These are phyloP conservation scores for Macroglossus sobrinus DNA, from an alignment of 2,113 vertebrate genomes.

Conservation along the genomic window DNA sequence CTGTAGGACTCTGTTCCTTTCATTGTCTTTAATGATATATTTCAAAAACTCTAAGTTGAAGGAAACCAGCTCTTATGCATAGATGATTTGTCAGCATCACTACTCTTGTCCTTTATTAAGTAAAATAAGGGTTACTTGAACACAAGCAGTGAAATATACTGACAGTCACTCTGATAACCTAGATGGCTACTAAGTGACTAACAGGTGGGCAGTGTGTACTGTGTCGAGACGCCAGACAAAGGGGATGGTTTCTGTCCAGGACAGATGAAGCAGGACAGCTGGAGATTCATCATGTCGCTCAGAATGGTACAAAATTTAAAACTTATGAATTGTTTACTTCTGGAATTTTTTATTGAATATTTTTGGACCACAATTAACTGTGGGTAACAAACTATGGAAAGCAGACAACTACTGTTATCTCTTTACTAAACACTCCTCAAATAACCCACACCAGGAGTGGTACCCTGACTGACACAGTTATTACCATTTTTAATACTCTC, in stretches of 20 bases:
- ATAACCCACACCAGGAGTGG: rapidly evolving
- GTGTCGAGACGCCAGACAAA: neutral
- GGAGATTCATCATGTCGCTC: neutral
- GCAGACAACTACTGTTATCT: no score
- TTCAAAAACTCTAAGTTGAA: neutral
- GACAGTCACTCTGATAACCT: neutral
- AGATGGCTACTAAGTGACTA: neutral
- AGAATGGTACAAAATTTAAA: no score
- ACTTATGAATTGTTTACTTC: neutral
- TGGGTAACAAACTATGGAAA: neutral
- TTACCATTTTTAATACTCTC: neutral
- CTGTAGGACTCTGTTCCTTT: neutral
- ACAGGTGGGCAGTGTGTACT: neutral
- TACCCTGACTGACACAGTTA: neutral
- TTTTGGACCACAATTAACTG: neutral
- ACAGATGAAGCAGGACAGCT: neutral
- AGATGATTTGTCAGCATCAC: neutral
- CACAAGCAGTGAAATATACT: neutral
- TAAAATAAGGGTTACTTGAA: neutral
- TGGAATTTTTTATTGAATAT: neutral
- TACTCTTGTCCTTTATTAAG: neutral
- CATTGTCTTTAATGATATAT: neutral
- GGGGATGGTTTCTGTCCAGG: neutral
- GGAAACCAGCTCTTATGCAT: neutral
- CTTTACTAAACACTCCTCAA: neutral